phyloP scores from a whole-genome alignment of 2,113 vertebrate species.

The Lycocorax pyrrhopterus region DNA sequence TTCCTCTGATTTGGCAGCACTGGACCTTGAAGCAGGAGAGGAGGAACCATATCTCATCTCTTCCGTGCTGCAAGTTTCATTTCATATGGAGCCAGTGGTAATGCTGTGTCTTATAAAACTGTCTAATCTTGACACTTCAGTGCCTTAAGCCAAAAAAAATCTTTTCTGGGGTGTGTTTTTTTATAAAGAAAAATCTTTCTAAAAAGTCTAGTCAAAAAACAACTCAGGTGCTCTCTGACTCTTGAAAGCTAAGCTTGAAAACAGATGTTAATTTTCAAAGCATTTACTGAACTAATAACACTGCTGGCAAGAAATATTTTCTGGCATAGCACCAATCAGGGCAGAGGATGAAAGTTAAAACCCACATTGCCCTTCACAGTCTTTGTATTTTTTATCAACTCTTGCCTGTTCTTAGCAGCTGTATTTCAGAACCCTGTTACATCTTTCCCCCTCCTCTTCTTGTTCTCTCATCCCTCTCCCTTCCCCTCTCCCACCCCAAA shows the following conservation, averaged over 20 bases:
- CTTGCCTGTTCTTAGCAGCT: constrained; percentile 49
- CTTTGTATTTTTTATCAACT: constrained; percentile 51
- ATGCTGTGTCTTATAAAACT: not conserved
- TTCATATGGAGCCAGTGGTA: not conserved
- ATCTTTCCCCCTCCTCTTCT: constrained; percentile 1
- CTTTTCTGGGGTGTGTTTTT: not conserved
- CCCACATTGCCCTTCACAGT: constrained; percentile 43
- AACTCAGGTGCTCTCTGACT: constrained; percentile 37
- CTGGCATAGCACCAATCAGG: constrained; percentile 45
- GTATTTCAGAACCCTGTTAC: constrained; percentile 30
- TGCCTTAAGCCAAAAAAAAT: constrained; percentile 8
- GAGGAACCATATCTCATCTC: not conserved
- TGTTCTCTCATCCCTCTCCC: not conserved
- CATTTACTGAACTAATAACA: constrained; percentile 58
- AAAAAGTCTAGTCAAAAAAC: not conserved
- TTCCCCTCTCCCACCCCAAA: not conserved
- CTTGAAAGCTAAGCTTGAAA: constrained; percentile 46
- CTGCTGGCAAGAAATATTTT: constrained; percentile 35
- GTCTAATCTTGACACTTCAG: constrained; percentile 3
- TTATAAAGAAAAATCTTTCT: not conserved
- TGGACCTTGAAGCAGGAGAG: not conserved
- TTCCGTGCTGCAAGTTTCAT: not conserved
- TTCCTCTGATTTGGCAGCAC: not conserved
- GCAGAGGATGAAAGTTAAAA: constrained; percentile 64
- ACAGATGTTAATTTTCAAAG: constrained; percentile 66